Evolutionary conservation across 2,888 invertebrate genomes (phyloP), one percentile per base, ranked within the genome.

Genomic region (Zaprionus lineosus): DNA sequence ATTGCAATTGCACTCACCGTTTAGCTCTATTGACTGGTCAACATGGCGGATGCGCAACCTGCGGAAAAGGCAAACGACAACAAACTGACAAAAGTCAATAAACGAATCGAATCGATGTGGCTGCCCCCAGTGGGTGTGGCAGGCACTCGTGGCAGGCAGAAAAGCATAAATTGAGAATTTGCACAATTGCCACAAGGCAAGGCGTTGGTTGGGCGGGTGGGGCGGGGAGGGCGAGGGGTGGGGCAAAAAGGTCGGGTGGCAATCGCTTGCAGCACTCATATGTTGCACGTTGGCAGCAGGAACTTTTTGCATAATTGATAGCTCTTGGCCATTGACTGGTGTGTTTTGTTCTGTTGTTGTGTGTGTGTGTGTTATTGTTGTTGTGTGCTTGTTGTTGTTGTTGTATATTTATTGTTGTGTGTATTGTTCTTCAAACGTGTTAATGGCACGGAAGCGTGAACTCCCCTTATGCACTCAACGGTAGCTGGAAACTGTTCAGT

Each of bases 361-460:
- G 41, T 40, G 21, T 24, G 24, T 24, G 24, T 24, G 24, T 24
- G 8, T 24, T 24, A n/a, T 24, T 24, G 8, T 3, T 24, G 24
- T 24, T 24, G n/a, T n/a, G n/a, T n/a, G 53, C 40, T 66, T 48
- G 53, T 47, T 57, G 55, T 40, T 47, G 40, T 28, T 33, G 36
- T n/a, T 39, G 2, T 29, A 8, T 9, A 12, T 0, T 3, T 40
- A 8, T n/a, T n/a, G n/a, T n/a, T 39, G 29, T 15, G 33, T 14
- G 9, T 28, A 11, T 18, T 36, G 46, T 29, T 59, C 41, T 36
- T 60, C 62, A 71, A 66, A 84, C 84, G 79, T 84, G 85, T 75
- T 79, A 78, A 74, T 82, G 70, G 81, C 82, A 83, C 85, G 87
- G 87, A 86, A 87, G 83, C 86, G 56, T 56, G 58, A 79, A 71